phyloP scores from a whole-genome alignment of 2,113 vertebrate species.

The Psophia crepitans region DNA sequence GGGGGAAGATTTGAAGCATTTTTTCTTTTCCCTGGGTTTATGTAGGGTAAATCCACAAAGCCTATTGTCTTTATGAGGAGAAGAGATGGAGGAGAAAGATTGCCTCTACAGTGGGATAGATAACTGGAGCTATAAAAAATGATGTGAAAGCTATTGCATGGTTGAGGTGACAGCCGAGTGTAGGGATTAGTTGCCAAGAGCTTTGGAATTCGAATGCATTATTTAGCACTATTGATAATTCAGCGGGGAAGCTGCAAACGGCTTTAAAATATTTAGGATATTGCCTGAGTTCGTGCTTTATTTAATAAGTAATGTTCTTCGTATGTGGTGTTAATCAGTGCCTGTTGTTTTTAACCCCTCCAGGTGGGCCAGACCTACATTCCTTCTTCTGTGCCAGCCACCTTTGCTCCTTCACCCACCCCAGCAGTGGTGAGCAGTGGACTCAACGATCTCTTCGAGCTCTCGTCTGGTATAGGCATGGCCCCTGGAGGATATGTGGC shows the following conservation, averaged over 20 bases:
- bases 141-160: neutral
- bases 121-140: conserved; percentile 35
- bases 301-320: neutral
- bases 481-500: conserved; percentile 87
- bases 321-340: neutral
- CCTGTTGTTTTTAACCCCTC: neutral
- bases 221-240: conserved; percentile 50
- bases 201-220: conserved; percentile 40
- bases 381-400: conserved; percentile 90
- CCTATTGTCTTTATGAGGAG: neutral
- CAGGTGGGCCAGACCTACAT: conserved; percentile 99
- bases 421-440: conserved; percentile 90
- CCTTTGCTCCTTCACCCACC: conserved; percentile 96
- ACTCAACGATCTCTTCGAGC: conserved; percentile 95
- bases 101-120: neutral
- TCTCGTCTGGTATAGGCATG: conserved; percentile 92
- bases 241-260: neutral
- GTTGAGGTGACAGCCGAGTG: conserved; percentile 29
- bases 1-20: neutral
- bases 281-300: neutral
- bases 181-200: conserved; percentile 17
- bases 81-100: neutral
- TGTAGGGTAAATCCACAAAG: neutral
- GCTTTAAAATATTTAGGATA: conserved; percentile 51
- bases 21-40: neutral